Conservation (phyloP, 2,888 invertebrate species). For the Chrysomela aeneicollis region DNA sequence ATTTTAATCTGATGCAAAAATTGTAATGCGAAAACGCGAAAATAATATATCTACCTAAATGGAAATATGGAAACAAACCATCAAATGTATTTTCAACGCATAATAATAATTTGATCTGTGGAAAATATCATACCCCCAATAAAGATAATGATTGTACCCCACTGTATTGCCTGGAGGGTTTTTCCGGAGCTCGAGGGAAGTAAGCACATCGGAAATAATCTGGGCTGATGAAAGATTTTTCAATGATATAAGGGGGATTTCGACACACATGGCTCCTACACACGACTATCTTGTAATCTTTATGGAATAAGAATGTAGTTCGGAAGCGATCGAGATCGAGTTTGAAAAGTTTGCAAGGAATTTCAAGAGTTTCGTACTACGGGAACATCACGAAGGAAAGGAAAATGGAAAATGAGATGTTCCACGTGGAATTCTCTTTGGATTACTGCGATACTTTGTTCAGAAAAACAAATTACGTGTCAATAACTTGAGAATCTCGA, state of each 20-base stretch:
- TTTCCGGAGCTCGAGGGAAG: slow-evolving; percentile 39
- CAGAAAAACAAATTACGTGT: not conserved
- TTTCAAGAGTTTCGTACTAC: slow-evolving; percentile 2
- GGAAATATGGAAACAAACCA: too few species aligned
- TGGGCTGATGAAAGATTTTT: slow-evolving; percentile 42
- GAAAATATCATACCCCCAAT: not conserved
- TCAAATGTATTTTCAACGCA: too few species aligned
- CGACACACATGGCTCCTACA: slow-evolving; percentile 48
- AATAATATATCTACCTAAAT: too few species aligned
- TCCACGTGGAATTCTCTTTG: slow-evolving; percentile 4
- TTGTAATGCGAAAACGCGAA: too few species aligned
- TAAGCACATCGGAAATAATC: slow-evolving; percentile 43
- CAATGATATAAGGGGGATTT: slow-evolving; percentile 24
- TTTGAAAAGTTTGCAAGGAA: slow-evolving; percentile 27
- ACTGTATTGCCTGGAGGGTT: slow-evolving; percentile 2
- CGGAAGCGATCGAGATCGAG: slow-evolving; percentile 32
- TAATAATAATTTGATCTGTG: too few species aligned
- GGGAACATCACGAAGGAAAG: not conserved
- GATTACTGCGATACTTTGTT: not conserved
- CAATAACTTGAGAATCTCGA: too few species aligned
- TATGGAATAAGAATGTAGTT: slow-evolving; percentile 57
- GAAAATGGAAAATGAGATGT: slow-evolving; percentile 18
- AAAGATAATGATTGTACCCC: not conserved
- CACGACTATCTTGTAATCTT: slow-evolving; percentile 55
- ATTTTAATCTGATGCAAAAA: too few species aligned